These are phyloP conservation scores for Lycaena phlaeas DNA, from an alignment of 2,888 invertebrate genomes.

Conservation along the genomic window DNA sequence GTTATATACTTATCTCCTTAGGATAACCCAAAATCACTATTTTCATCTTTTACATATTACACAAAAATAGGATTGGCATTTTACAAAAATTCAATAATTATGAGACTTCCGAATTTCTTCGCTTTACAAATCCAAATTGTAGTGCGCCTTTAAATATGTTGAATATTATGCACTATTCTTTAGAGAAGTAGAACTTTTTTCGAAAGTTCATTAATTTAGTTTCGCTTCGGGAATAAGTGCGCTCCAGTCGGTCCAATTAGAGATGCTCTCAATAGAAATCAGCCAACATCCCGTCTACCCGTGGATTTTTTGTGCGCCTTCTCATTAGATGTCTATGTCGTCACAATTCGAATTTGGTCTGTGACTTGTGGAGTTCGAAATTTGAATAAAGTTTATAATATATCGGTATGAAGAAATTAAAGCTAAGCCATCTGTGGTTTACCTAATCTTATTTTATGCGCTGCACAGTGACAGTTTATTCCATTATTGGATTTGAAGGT, in stretches of 20 bases:
- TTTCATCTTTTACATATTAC: no score
- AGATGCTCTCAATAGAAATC: background rate
- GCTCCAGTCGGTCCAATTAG: conserved; percentile 1
- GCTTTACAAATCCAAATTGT: no score
- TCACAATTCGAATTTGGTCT: background rate
- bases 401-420: no score
- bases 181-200: background rate
- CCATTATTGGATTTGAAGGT: no score
- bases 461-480: no score
- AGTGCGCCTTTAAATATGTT: background rate
- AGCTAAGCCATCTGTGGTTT: no score
- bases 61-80: no score
- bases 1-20: no score
- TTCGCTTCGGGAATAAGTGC: conserved; percentile 4
- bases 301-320: background rate
- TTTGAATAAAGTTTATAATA: background rate
- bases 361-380: background rate
- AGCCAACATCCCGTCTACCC: background rate
- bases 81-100: no score
- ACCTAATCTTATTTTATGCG: no score
- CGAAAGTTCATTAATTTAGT: conserved; percentile 1
- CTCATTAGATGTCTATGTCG: background rate
- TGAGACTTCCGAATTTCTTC: no score
- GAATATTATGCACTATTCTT: background rate
- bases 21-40: no score